Conservation (phyloP, 2,797 vertebrate species). For the Vireo griseus region DNA sequence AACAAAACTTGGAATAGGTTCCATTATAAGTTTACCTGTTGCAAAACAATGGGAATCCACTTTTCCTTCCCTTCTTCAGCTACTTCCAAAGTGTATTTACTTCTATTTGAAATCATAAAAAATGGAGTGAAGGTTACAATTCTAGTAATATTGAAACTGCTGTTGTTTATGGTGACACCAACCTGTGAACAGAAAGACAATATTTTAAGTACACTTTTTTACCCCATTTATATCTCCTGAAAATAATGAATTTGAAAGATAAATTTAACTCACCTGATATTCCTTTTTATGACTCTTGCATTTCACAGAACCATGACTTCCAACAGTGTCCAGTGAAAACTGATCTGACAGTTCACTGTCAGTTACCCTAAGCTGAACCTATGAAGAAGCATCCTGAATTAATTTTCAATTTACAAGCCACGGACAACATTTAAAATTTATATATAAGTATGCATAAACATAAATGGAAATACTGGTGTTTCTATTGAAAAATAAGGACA, state of each 20-base stretch:
- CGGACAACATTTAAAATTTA: not conserved
- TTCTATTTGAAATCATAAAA: constrained; percentile 93
- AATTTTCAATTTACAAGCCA: not conserved
- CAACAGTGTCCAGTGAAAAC: constrained; percentile 96
- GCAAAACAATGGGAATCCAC: constrained; percentile 84
- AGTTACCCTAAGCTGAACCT: constrained; percentile 96
- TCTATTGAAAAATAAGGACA: not conserved
- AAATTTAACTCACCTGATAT: constrained; percentile 83
- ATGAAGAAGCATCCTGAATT: not conserved
- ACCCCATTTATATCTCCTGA: not conserved
- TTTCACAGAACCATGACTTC: constrained; percentile 92
- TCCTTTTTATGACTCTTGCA: constrained; percentile 90
- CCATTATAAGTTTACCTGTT: constrained; percentile 78
- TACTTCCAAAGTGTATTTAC: constrained; percentile 83
- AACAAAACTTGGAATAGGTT: not conserved
- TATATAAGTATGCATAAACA: not conserved
- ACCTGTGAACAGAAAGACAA: constrained; percentile 73
- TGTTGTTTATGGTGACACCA: constrained; percentile 91
- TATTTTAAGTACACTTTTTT: not conserved
- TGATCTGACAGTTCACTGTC: constrained; percentile 93
- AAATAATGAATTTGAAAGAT: not conserved
- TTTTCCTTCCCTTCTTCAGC: constrained; percentile 83
- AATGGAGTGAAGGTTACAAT: constrained; percentile 95
- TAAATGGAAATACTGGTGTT: not conserved
- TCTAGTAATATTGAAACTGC: constrained; percentile 95